Evolutionary conservation across 1,140 invertebrate species (phyloP), one percentile per base, ranked within the genome.

Genomic region (Ephestia elutella): DNA sequence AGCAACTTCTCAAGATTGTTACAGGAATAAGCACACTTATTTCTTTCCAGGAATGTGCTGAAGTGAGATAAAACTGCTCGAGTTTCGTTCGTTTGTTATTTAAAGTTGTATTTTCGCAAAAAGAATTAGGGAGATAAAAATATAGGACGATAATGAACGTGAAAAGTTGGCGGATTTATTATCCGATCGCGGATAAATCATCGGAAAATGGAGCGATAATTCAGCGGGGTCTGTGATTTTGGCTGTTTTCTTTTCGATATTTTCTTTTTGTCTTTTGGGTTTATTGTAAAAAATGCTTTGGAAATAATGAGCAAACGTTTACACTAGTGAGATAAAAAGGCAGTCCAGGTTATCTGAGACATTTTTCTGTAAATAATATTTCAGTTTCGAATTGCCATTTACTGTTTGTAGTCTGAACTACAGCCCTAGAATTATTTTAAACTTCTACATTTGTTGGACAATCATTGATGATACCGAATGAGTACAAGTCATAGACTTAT

Each of bases 81-180:
- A 44, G 38, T 44, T 32, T 3, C 2, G 21, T 32, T 3, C 2
- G 21, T 25, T 11, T 44, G 13, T 44, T 44, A 44, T 44, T 44
- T 44, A 44, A 44, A 44, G 38, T 44, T 44, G 13, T 44, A 44
- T 44, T 44, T 44, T 15, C 13, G 38, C 38, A 13, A 17, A 44
- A 44, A 44, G 38, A 44, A 44, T 44, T 15, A 44, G 38, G 38
- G 15, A 44, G 38, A 44, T 44, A 44, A 44, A 44, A 44, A 44
- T 44, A 44, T 44, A 15, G n/a, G 13, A 17, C n/a, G 38, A 17
- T 17, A 17, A 17, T 17, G 38, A 17, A 17, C 38, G 38, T 44
- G 5, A 9, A 15, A 44, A 44, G 13, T 44, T 44, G 38, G 38
- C 38, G 38, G 15, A 44, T 44, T 44, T 44, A 44, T 44, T 8